phyloP scores from a whole-genome alignment of 92 coral and sea anemone species.

The Epizoanthus scotinus region DNA sequence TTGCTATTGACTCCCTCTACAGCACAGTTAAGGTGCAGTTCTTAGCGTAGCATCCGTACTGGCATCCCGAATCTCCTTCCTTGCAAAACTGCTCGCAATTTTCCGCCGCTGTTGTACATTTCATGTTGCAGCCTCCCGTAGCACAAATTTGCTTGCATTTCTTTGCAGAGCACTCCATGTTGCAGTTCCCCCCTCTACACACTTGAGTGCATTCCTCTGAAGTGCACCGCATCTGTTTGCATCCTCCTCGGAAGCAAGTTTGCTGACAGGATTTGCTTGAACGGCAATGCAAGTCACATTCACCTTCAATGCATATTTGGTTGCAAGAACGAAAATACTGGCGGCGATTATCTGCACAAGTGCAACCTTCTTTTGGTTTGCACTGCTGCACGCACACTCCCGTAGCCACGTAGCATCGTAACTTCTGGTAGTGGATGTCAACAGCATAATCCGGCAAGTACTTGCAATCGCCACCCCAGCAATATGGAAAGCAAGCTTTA shows the following conservation, averaged over 20 bases:
- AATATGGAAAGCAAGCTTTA: conserved; percentile 56
- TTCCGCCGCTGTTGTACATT: conserved; percentile 50
- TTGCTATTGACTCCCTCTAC: too few relatives aligned
- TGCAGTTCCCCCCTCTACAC: conserved; percentile 65
- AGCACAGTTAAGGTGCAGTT: conserved; percentile 49
- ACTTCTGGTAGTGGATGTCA: conserved; percentile 39
- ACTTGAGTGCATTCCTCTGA: conserved; percentile 58
- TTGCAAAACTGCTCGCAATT: conserved; percentile 61
- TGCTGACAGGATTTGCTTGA: conserved; percentile 64
- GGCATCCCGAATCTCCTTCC: conserved; percentile 39
- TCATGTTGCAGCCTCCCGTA: conserved; percentile 69
- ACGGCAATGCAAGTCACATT: conserved; percentile 59
- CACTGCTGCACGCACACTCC: conserved; percentile 31
- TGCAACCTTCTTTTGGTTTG: conserved; percentile 51
- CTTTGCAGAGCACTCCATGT: conserved; percentile 72
- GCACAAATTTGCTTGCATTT: conserved; percentile 69
- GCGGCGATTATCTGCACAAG: conserved; percentile 31
- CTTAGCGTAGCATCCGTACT: conserved; percentile 55
- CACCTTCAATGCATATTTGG: conserved; percentile 63
- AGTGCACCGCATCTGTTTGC: conserved; percentile 62
- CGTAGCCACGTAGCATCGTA: conserved; percentile 28
- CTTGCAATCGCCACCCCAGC: conserved; percentile 62
- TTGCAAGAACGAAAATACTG: conserved; percentile 40
- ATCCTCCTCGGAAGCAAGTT: conserved; percentile 65
- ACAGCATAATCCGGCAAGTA: conserved; percentile 40